Conservation (phyloP, 2,797 vertebrate species). For the Gobionotothen gibberifrons region DNA sequence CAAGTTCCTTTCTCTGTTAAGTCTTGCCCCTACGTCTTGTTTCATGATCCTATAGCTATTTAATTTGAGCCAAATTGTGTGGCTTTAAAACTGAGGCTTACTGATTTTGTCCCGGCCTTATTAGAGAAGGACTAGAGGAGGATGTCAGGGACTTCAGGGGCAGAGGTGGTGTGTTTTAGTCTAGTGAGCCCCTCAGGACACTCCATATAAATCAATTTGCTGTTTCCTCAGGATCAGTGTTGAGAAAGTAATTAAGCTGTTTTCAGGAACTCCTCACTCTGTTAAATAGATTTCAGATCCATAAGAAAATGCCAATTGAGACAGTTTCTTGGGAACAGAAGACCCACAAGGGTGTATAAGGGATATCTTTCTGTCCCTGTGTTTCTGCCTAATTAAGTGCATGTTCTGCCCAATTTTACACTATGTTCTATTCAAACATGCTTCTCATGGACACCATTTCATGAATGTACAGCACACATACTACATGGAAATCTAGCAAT, state of each 20-base stretch:
- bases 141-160: constrained; percentile 24
- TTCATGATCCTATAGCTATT: constrained; percentile 1
- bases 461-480: neutral
- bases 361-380: constrained; percentile 16
- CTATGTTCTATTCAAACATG: neutral
- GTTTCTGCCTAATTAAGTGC: constrained; percentile 34
- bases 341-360: constrained; percentile 23
- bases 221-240: constrained; percentile 59
- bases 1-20: neutral
- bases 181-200: constrained; percentile 52
- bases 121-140: neutral
- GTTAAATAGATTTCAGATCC: constrained; percentile 68
- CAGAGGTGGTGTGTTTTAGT: constrained; percentile 26
- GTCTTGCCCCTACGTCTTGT: neutral
- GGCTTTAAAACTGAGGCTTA: neutral
- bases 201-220: constrained; percentile 65
- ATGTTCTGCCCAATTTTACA: constrained; percentile 19
- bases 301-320: constrained; percentile 54
- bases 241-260: constrained; percentile 71
- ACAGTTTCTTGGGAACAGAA: constrained; percentile 39
- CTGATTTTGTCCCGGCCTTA: constrained; percentile 12
- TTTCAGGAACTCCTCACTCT: constrained; percentile 69
- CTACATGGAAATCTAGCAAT: neutral
- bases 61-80: neutral
- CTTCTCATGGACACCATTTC: constrained; percentile 1